phyloP scores from a whole-genome alignment of 2,113 vertebrate species.

The Charina bottae region DNA sequence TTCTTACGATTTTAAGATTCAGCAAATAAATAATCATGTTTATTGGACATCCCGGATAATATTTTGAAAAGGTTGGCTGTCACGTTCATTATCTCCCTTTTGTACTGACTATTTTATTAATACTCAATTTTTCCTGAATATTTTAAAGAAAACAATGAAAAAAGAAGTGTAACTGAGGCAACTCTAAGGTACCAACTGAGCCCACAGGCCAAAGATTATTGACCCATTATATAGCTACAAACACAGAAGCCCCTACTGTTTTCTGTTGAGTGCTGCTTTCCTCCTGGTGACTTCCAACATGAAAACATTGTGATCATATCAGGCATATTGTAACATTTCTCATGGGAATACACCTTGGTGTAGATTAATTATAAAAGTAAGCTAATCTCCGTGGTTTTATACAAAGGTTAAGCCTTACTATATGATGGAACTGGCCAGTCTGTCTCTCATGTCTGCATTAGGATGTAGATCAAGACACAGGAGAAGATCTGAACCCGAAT shows the following conservation, averaged over 20 bases:
- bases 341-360: background rate
- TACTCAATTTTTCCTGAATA: background rate
- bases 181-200: background rate
- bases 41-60: background rate
- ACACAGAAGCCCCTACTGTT: background rate
- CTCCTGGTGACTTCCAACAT: background rate
- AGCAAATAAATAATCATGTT: background rate
- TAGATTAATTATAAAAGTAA: background rate
- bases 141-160: background rate
- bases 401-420: background rate
- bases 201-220: background rate
- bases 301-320: background rate
- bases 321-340: background rate
- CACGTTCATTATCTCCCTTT: background rate
- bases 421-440: background rate
- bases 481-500: conserved; percentile 96
- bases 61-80: background rate
- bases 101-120: background rate
- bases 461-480: conserved; percentile 98
- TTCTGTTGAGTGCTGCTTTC: background rate
- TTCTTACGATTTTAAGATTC: background rate
- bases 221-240: background rate
- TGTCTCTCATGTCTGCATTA: conserved; percentile 53
- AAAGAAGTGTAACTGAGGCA: background rate
- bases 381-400: background rate